phyloP scores from a whole-genome alignment of 2,113 vertebrate species.

The Sturnus vulgaris region DNA sequence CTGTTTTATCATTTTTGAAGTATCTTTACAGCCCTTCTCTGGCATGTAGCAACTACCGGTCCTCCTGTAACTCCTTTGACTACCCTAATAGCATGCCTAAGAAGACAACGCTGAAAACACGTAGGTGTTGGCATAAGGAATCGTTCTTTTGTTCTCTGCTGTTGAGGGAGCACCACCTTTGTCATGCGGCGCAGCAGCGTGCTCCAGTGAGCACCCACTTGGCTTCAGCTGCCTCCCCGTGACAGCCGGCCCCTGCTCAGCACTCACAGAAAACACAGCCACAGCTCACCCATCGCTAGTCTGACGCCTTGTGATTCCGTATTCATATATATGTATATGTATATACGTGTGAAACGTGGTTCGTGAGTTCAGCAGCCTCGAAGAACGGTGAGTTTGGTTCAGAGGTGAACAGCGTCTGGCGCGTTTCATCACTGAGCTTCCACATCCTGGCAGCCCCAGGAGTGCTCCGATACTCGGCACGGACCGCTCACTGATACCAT shows the following conservation, averaged over 20 bases:
- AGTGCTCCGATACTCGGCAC: accelerated
- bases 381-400: background rate
- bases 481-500: background rate
- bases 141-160: constrained; percentile 29
- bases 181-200: background rate
- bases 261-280: background rate
- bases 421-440: background rate
- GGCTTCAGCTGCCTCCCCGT: background rate
- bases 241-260: background rate
- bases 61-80: background rate
- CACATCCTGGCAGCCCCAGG: accelerated
- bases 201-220: background rate
- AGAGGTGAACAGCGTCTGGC: background rate
- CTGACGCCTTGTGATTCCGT: background rate
- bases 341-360: background rate
- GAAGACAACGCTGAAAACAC: background rate
- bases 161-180: background rate
- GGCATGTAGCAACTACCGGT: background rate
- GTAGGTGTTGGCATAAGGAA: background rate
- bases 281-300: background rate
- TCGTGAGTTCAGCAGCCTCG: background rate
- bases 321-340: accelerated
- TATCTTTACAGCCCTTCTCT: background rate
- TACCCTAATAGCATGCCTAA: background rate
- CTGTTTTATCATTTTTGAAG: background rate